Conservation (phyloP, 2,888 invertebrate genomes). For the Heliconius ismenius region DNA sequence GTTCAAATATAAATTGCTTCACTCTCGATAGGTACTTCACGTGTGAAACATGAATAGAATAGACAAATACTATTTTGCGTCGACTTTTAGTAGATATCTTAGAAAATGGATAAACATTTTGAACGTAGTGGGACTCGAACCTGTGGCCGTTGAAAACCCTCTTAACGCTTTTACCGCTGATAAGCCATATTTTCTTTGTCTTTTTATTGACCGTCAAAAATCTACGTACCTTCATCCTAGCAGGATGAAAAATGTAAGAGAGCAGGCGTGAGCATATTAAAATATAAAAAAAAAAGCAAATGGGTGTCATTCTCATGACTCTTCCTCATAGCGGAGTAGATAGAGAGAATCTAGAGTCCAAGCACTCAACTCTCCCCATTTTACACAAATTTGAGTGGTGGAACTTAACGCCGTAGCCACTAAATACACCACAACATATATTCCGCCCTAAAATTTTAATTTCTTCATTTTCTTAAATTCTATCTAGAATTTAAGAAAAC, state of each 20-base stretch:
- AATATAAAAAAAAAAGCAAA: too few species aligned
- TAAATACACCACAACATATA: neutral
- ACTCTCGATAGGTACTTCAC: neutral
- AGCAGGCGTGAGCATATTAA: neutral
- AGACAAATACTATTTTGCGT: neutral
- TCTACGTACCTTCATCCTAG: too few species aligned
- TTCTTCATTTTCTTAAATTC: neutral
- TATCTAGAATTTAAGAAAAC: conserved; percentile 5
- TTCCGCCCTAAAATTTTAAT: neutral
- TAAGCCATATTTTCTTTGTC: neutral
- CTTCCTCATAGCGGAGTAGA: too few species aligned
- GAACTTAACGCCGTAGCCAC: neutral
- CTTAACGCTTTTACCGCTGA: neutral
- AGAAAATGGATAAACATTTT: neutral
- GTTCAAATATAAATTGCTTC: conserved; percentile 10
- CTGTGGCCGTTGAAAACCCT: neutral
- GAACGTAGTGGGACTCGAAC: neutral
- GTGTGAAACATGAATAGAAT: neutral
- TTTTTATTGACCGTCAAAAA: neutral
- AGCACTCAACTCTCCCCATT: too few species aligned
- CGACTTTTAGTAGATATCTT: neutral
- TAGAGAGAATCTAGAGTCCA: too few species aligned
- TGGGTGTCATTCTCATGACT: too few species aligned
- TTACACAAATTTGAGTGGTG: neutral
- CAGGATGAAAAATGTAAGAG: too few species aligned